These are phyloP conservation scores for Arctocebus calabarensis DNA, from an alignment of 2,797 vertebrate species.

Conservation along the genomic window DNA sequence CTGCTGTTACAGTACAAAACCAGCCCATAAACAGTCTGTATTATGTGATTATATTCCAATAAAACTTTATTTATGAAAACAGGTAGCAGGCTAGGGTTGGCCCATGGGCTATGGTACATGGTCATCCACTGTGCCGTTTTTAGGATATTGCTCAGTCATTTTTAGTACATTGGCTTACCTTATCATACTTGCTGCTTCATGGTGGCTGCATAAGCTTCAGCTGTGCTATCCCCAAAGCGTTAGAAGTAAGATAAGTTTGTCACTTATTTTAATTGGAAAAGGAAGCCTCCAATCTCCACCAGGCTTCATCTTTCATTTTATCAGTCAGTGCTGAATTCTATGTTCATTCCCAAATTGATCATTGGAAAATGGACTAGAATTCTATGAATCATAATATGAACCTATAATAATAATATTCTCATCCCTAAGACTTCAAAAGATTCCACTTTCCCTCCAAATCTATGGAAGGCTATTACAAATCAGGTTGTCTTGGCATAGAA, in stretches of 20 bases:
- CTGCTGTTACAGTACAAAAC: not conserved
- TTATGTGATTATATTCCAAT: not conserved
- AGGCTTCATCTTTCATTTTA: not conserved
- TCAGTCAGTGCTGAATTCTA: not conserved
- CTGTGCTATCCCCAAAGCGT: not conserved
- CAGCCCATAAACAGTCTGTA: accelerated
- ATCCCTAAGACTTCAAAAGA: not conserved
- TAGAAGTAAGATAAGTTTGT: not conserved
- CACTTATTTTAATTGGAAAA: not conserved
- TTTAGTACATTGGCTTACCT: not conserved
- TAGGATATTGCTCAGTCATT: not conserved
- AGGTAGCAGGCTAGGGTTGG: not conserved
- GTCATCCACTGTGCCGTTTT: not conserved
- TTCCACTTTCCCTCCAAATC: not conserved
- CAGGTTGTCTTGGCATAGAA: not conserved
- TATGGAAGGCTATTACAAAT: not conserved
- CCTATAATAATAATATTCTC: not conserved
- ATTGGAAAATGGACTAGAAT: not conserved
- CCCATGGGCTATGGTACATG: too few species aligned
- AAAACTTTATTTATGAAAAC: not conserved
- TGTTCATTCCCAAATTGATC: not conserved
- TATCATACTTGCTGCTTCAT: not conserved
- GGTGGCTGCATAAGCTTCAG: not conserved
- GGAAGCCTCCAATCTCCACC: not conserved
- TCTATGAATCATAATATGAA: not conserved